A percentile compares a stretch with the other conserved stretches of the same genome.
These are phyloP conservation scores for Lonchura striata DNA, from an alignment of 2,113 vertebrate species.

Conservation along the genomic window DNA sequence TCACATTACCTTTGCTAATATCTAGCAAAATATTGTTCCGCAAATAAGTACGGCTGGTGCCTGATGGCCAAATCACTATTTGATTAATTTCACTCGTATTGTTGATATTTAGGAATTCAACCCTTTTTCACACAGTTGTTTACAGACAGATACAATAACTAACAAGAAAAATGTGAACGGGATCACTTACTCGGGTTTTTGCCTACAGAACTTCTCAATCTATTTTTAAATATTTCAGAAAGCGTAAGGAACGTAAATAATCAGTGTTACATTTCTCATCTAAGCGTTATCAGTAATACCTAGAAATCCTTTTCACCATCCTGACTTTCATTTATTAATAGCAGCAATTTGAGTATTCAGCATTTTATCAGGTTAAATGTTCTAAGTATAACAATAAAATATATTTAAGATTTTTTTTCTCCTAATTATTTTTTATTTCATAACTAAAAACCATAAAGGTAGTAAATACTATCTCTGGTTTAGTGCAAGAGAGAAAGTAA, in stretches of 20 bases:
- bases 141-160: background rate
- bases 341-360: background rate
- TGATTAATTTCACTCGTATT: background rate
- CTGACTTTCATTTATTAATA: background rate
- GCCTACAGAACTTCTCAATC: background rate
- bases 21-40: background rate
- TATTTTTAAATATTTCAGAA: slow-evolving; percentile 10
- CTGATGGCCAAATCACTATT: background rate
- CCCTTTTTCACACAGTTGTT: background rate
- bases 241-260: background rate
- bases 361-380: background rate
- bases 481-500: slow-evolving; percentile 54
- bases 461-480: background rate
- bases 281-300: background rate
- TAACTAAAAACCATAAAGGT: background rate
- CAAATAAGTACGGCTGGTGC: background rate
- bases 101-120: background rate
- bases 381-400: background rate
- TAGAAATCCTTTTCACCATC: background rate
- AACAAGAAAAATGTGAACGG: background rate
- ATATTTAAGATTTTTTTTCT: background rate
- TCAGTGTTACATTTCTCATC: background rate
- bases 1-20: background rate
- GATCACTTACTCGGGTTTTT: background rate
- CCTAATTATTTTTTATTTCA: background rate